These are phyloP conservation scores for Mongoloraphidia duomilia DNA, from an alignment of 2,888 invertebrate species.

Conservation along the genomic window DNA sequence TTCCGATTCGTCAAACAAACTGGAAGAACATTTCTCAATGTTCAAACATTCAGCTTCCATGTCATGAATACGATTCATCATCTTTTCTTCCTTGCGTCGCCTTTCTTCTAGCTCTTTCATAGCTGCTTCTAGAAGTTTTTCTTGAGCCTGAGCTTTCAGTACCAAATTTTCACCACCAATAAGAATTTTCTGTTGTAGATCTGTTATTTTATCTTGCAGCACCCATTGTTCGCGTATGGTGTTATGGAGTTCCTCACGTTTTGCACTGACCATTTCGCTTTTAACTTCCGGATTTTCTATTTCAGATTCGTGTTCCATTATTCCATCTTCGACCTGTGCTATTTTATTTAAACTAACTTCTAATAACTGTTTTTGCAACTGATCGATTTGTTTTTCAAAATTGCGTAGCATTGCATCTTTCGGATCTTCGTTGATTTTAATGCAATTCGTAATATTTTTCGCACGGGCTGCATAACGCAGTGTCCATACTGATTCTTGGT, in stretches of 20 bases:
- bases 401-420: constrained; percentile 86
- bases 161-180: constrained; percentile 94
- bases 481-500: constrained; percentile 89
- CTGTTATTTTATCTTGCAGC: constrained; percentile 40
- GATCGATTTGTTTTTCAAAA: constrained; percentile 87
- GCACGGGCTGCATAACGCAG: constrained; percentile 90
- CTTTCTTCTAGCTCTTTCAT: constrained; percentile 59
- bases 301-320: constrained; percentile 31
- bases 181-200: constrained; percentile 78
- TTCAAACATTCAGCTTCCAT: constrained; percentile 63
- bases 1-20: constrained; percentile 81
- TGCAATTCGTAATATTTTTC: constrained; percentile 87
- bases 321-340: constrained; percentile 18
- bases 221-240: constrained; percentile 35
- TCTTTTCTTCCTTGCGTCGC: background rate
- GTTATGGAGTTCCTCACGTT: constrained; percentile 29
- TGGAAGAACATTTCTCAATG: constrained; percentile 79
- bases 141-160: constrained; percentile 86
- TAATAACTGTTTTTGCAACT: constrained; percentile 68
- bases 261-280: too few species aligned
- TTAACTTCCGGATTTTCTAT: constrained; percentile 37
- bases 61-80: constrained; percentile 9
- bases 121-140: constrained; percentile 69
- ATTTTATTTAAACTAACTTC: constrained; percentile 30
- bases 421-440: constrained; percentile 88